Conservation (phyloP, 2,113 vertebrate species). For the Empidonax alnorum region DNA sequence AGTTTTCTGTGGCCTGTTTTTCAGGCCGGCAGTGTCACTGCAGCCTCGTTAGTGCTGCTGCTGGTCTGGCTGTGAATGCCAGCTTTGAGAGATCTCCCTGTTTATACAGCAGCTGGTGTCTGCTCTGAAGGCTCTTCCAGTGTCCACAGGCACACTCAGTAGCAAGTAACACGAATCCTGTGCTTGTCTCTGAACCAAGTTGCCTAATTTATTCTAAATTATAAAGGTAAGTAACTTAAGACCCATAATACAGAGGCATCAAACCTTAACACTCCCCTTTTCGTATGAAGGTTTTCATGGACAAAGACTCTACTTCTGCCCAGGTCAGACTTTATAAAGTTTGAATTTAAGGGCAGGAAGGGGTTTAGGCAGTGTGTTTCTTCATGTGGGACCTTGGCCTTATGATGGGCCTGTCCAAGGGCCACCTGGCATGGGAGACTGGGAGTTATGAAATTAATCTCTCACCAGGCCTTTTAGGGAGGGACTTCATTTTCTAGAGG, state of each 20-base stretch:
- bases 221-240: not conserved
- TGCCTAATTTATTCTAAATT: not conserved
- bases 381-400: not conserved
- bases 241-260: not conserved
- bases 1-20: not conserved
- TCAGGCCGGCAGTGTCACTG: not conserved
- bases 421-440: not conserved
- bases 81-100: not conserved
- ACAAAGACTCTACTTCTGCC: not conserved
- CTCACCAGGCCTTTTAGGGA: not conserved
- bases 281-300: not conserved
- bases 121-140: not conserved
- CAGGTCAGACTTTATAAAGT: not conserved
- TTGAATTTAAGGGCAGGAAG: not conserved
- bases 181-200: not conserved
- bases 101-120: not conserved
- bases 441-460: not conserved
- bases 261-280: not conserved
- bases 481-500: not conserved
- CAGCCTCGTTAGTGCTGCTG: not conserved
- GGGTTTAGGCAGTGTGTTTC: not conserved
- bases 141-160: not conserved
- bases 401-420: not conserved
- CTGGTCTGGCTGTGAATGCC: not conserved
- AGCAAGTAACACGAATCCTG: not conserved